Evolutionary conservation across 2,888 invertebrate species (phyloP).

Genomic region (Mythimna lalbum): DNA sequence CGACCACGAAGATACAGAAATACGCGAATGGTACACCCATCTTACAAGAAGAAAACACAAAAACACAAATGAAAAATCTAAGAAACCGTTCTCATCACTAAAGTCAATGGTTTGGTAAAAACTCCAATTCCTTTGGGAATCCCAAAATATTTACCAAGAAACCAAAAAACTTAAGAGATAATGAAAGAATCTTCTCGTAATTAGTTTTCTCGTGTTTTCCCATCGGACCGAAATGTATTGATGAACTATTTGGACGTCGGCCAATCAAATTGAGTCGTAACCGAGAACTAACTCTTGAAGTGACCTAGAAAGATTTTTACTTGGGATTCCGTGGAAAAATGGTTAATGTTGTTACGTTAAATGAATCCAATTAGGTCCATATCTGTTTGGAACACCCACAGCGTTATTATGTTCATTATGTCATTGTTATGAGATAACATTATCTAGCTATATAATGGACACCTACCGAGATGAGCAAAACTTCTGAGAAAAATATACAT

Average conservation of each 20-base stretch:
- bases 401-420: conserved; percentile 16
- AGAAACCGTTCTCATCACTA: background rate
- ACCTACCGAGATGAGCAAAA: background rate
- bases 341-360: conserved; percentile 15
- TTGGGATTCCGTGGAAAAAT: conserved; percentile 12
- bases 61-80: conserved; percentile 8
- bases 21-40: conserved; percentile 15
- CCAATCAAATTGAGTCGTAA: conserved; percentile 58
- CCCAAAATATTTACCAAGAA: conserved; percentile 18
- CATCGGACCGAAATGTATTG: conserved; percentile 48
- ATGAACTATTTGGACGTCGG: conserved; percentile 62
- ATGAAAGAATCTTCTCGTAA: conserved; percentile 44
- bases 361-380: conserved; percentile 14
- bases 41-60: background rate
- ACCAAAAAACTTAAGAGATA: conserved; percentile 29
- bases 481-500: conserved; percentile 19
- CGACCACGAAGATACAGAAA: conserved; percentile 12
- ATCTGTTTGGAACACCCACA: conserved; percentile 1
- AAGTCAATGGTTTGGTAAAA: background rate
- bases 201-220: conserved; percentile 52
- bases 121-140: background rate
- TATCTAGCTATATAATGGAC: background rate
- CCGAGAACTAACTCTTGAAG: conserved; percentile 34
- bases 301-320: conserved; percentile 33
- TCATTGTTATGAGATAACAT: conserved; percentile 14